Conservation (phyloP, 1,140 invertebrate species). For the Trachymyrmex cornetzi region DNA sequence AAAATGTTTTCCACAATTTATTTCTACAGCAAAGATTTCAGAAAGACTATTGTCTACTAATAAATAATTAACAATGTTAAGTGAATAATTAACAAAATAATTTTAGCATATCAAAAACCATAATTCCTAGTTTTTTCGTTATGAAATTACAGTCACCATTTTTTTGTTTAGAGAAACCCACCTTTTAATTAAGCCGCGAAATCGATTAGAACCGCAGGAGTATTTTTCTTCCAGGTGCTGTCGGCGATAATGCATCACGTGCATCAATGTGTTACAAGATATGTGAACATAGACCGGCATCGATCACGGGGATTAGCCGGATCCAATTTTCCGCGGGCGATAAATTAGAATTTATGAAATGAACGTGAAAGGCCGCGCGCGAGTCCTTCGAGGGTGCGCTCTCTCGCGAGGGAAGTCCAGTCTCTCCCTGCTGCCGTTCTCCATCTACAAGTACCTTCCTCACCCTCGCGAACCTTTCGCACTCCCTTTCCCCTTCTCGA, state of each 20-base stretch:
- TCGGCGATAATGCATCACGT: conserved; percentile 56
- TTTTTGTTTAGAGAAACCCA: conserved; percentile 13
- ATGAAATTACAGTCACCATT: not conserved
- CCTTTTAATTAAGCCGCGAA: not conserved
- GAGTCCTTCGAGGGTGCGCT: conserved; percentile 73
- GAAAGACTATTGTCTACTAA: not conserved
- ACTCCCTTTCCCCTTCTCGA: conserved; percentile 59
- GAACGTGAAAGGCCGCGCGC: conserved; percentile 70
- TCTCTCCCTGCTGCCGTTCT: conserved; percentile 39
- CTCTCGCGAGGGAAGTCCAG: conserved; percentile 67
- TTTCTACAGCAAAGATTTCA: not conserved
- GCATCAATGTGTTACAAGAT: conserved; percentile 58
- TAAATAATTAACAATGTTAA: not conserved
- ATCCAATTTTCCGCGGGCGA: conserved; percentile 79
- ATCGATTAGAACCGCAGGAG: conserved; percentile 40
- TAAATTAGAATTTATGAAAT: conserved; percentile 81
- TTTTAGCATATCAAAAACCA: not conserved
- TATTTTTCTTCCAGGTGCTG: conserved; percentile 54
- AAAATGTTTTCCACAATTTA: not conserved
- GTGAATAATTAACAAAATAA: not conserved
- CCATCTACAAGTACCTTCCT: conserved; percentile 59
- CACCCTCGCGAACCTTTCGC: conserved; percentile 57
- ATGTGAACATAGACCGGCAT: conserved; percentile 70
- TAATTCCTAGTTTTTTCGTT: not conserved
- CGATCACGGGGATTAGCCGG: conserved; percentile 73